phyloP scores from a whole-genome alignment of 2,797 vertebrate species.

The Parambassis ranga region DNA sequence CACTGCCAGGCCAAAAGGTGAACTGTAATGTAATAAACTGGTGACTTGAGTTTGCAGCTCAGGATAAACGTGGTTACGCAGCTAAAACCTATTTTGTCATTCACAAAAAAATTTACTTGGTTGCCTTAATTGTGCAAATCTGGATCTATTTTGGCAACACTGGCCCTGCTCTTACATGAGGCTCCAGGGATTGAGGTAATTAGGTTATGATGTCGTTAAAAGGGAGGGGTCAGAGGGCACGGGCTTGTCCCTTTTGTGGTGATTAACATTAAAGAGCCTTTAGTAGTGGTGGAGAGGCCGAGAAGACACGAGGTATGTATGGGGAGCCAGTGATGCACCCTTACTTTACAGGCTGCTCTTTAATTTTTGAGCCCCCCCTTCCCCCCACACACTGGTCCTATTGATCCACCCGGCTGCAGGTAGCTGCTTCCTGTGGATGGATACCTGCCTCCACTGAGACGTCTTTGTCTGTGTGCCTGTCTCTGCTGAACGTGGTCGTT shows the following conservation, averaged over 20 bases:
- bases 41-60: slow-evolving; percentile 17
- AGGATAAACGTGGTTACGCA: slow-evolving; percentile 1
- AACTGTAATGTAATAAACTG: neutral
- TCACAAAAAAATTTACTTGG: slow-evolving; percentile 6
- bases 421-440: slow-evolving; percentile 32
- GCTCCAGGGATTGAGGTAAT: slow-evolving; percentile 60
- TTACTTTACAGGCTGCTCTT: slow-evolving; percentile 39
- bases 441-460: slow-evolving; percentile 58
- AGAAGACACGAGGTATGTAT: slow-evolving; percentile 6
- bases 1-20: neutral
- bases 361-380: slow-evolving; percentile 39
- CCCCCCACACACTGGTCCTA: slow-evolving; percentile 55
- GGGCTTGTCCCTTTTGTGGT: slow-evolving; percentile 49
- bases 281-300: slow-evolving; percentile 31
- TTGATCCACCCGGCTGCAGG: slow-evolving; percentile 67
- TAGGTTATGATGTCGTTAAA: slow-evolving; percentile 69
- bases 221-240: slow-evolving; percentile 61
- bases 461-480: slow-evolving; percentile 59
- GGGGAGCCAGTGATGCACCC: slow-evolving; percentile 33
- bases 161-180: slow-evolving; percentile 7
- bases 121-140: neutral
- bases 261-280: slow-evolving; percentile 70
- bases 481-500: slow-evolving; percentile 41
- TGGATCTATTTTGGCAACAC: slow-evolving; percentile 29
- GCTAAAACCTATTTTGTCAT: slow-evolving; percentile 4